phyloP scores from a whole-genome alignment of 2,888 invertebrate species.

The Emmelina monodactyla region DNA sequence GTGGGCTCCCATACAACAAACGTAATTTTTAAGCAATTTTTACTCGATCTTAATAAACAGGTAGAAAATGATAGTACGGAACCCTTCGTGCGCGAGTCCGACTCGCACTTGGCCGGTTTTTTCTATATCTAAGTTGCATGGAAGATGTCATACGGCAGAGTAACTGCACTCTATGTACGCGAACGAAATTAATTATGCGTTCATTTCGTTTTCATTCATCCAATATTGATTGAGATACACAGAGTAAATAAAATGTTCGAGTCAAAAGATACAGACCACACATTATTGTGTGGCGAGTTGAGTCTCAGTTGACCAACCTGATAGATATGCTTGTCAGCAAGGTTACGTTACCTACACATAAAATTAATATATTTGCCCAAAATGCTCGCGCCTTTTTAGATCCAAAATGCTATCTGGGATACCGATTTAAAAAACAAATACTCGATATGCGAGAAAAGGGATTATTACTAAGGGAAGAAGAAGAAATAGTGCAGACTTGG shows the following conservation, averaged over 20 bases:
- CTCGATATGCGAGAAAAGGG: constrained; percentile 8
- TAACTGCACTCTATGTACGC: constrained; percentile 14
- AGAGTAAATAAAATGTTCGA: constrained; percentile 11
- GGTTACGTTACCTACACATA: constrained; percentile 11
- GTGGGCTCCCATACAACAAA: too few species aligned
- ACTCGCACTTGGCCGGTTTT: too few species aligned
- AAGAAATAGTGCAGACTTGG: constrained; percentile 8
- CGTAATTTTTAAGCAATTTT: too few species aligned
- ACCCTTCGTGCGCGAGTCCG: too few species aligned
- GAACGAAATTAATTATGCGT: constrained; percentile 14
- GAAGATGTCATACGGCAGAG: constrained; percentile 15
- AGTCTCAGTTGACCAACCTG: too few species aligned
- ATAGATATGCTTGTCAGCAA: constrained; percentile 12
- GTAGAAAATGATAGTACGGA: too few species aligned
- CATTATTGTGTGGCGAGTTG: constrained; percentile 10
- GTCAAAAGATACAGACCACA: constrained; percentile 12
- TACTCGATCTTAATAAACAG: too few species aligned
- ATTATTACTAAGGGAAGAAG: constrained; percentile 7
- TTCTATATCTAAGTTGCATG: constrained; percentile 10
- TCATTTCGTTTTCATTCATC: constrained; percentile 13
- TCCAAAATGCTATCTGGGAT: constrained; percentile 9
- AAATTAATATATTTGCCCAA: constrained; percentile 12
- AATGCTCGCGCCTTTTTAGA: constrained; percentile 9
- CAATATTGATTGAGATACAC: constrained; percentile 12
- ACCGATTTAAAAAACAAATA: constrained; percentile 9